Base-by-base conservation (phyloP, 1,140 invertebrate species). In the Cydia strobilella region DNA sequence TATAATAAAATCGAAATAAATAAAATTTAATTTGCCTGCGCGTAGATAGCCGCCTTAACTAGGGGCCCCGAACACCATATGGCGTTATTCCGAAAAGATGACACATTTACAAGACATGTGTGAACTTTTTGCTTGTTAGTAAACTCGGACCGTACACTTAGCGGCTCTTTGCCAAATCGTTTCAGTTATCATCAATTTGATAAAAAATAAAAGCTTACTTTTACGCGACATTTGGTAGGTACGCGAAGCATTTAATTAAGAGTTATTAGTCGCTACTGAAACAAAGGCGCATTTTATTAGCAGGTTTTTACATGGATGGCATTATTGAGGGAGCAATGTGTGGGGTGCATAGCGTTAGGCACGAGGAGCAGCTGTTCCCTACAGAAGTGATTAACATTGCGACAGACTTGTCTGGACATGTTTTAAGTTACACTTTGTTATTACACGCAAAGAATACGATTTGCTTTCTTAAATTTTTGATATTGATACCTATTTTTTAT, bases 31-130 rank as follows among this genome's bases (percentile, higher is more conserved):
- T 45, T 45, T 45, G 42, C n/a, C 54, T 18, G 18, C 20, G 3
- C 59, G 3, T 18, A 15, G 59, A 9, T 63, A n/a, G 0, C 15
- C 48, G 48, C 48, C 48, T 51, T 12, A 12, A 25, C 13, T 63
- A 63, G 59, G 74, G 77, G 73, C 80, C n/a, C n/a, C n/a, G 48
- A 48, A 7, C 72, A 75, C 82, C 88, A 88, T 87, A 84, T 90
- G 85, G 77, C 80, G 66, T 71, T 69, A 5, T 35, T 2, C 25
- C 31, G 63, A 35, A 72, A 72, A 65, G 80, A 88, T 88, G 86
- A 88, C 86, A 90, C 81, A 87, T 83, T 82, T 66, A 31, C 76
- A 77, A 82, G 74, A 79, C 82, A 85, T 82, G 78, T 85, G 82
- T 84, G 75, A 78, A 82, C 54, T 79, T 85, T 84, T 87, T 85